Base-by-base conservation (phyloP, 2,888 invertebrate genomes). In the Willowsia nigromaculata region DNA sequence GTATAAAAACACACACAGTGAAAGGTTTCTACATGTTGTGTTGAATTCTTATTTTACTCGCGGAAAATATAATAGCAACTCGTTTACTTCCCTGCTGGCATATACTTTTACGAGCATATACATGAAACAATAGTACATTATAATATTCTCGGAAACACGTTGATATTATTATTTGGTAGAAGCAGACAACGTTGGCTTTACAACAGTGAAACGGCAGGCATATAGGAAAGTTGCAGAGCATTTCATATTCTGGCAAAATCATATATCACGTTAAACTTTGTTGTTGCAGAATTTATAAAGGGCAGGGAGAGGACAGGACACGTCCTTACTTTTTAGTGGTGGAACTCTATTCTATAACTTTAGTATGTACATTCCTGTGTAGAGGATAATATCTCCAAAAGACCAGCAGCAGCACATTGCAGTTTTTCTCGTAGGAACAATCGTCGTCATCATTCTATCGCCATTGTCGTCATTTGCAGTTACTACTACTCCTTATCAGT, bases 231-330 rank as follows among this genome's bases (percentile, higher is more conserved):
- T 62, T 22, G 71, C 27, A 43, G 71, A 27, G 25, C 43, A 71
- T 71, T 71, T 40, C 25, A 25, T 71, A 65, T 83, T 65, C 65
- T 65, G 56, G 25, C 40, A 59, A 15, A 62, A 40, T 40, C 62
- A 62, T 81, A 76, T 40, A 85, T 43, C 47, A 76, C 59, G 40
- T 27, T 56, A 25, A 59, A 81, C 25, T 56, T 83, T 68, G 62
- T 83, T 68, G 62, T 80, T 86, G 86, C 86, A 78, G 81, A 68
- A 59, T 71, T 81, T 87, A 81, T 80, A 87, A 87, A 87, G 87
- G 87, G 87, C 87, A 87, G 87, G 87, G 87, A 87, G 81, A 87
- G 87, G 87, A 87, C 87, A 59, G 22, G 87, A 50, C 78, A 59
- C 74, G 76, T 76, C 30, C 62, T 71, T 50, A 43, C 37, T 30